Percentiles rank a stretch among this genome's conserved stretches.
These are phyloP conservation scores for Leptopilina syphax DNA, from an alignment of 2,888 invertebrate species.

Conservation along the genomic window DNA sequence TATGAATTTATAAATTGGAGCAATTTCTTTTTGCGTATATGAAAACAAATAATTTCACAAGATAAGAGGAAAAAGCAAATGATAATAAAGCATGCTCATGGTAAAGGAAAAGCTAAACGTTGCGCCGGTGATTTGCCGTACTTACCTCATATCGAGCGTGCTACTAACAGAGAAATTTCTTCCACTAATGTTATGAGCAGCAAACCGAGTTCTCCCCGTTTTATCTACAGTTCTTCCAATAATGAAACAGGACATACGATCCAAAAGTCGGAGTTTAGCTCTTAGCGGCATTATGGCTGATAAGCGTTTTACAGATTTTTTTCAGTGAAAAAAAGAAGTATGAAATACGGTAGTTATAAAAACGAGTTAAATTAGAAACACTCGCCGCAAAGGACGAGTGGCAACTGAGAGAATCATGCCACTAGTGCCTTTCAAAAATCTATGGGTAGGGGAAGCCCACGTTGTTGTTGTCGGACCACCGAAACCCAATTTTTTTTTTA, in stretches of 20 bases:
- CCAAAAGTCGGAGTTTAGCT: constrained; percentile 62
- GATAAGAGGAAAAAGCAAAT: neutral
- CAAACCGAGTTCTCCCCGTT: constrained; percentile 50
- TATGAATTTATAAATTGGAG: too few species aligned
- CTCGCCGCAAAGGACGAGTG: constrained; percentile 56
- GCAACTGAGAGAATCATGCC: constrained; percentile 56
- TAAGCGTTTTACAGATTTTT: neutral
- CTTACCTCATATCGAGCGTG: constrained; percentile 68
- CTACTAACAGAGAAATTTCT: constrained; percentile 66
- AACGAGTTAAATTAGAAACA: constrained; percentile 18
- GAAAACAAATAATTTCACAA: neutral
- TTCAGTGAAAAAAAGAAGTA: constrained; percentile 2
- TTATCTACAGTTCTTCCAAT: constrained; percentile 34
- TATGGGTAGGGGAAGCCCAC: constrained; percentile 28
- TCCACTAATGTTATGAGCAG: constrained; percentile 51
- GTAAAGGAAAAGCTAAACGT: neutral
- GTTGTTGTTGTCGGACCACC: constrained; percentile 13
- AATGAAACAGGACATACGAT: constrained; percentile 47
- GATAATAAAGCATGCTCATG: neutral
- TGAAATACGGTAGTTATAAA: neutral
- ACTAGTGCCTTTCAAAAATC: constrained; percentile 21
- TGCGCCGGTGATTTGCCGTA: neutral
- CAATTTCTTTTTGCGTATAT: neutral
- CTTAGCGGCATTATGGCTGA: constrained; percentile 64
- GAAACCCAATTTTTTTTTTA: constrained; percentile 7